Conservation (phyloP, 2,888 invertebrate genomes). For the Dryocosmus kuriphilus region DNA sequence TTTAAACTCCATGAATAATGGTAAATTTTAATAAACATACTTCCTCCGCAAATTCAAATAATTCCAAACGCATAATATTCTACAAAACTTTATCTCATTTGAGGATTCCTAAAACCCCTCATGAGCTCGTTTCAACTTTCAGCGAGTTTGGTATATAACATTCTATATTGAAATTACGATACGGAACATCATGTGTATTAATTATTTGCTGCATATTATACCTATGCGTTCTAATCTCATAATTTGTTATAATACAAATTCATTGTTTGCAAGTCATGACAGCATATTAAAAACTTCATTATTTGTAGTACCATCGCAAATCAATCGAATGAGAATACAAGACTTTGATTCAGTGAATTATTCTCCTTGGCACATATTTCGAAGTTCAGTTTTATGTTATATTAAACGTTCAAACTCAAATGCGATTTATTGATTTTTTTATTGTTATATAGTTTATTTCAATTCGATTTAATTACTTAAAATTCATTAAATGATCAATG, state of each 20-base stretch:
- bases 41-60: background rate
- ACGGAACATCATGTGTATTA: background rate
- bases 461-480: too few species aligned
- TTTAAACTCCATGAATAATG: background rate
- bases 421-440: too few species aligned
- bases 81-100: constrained; percentile 3
- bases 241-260: too few species aligned
- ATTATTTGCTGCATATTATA: background rate
- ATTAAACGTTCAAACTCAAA: too few species aligned
- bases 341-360: too few species aligned
- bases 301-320: too few species aligned
- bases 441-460: too few species aligned
- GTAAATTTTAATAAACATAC: background rate
- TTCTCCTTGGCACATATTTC: too few species aligned
- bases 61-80: background rate
- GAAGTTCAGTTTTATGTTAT: too few species aligned
- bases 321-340: too few species aligned
- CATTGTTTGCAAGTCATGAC: background rate
- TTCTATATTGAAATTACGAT: background rate
- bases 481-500: too few species aligned
- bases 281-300: background rate
- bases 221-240: background rate
- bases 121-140: background rate
- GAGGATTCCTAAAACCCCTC: background rate
- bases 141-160: background rate